phyloP scores from a whole-genome alignment of 2,113 vertebrate genomes.

The Oxyruncus cristatus region DNA sequence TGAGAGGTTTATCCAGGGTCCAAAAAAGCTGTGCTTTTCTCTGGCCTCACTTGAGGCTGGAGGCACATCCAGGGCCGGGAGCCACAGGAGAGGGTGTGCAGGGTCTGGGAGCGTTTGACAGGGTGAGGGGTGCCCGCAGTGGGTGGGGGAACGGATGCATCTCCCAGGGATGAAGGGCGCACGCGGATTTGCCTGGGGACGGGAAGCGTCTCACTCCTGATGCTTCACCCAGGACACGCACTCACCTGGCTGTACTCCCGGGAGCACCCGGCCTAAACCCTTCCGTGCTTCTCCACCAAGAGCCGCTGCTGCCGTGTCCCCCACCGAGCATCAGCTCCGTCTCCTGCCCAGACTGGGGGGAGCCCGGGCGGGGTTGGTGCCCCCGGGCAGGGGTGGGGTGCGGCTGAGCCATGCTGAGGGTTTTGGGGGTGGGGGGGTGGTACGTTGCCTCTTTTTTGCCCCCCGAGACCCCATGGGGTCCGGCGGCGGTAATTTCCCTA shows the following conservation, averaged over 20 bases:
- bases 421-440: background rate
- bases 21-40: background rate
- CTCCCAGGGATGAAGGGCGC: fast-evolving
- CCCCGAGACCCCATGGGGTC: background rate
- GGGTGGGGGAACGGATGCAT: background rate
- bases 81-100: fast-evolving
- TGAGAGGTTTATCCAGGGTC: background rate
- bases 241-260: background rate
- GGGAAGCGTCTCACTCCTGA: background rate
- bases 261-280: background rate
- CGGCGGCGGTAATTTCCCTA: background rate
- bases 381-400: background rate
- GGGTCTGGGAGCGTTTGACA: background rate
- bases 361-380: background rate
- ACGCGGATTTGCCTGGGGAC: fast-evolving
- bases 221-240: fast-evolving
- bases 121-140: background rate
- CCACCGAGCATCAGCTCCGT: fast-evolving
- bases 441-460: background rate
- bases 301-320: background rate
- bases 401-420: background rate
- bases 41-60: background rate
- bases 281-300: background rate
- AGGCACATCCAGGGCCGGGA: background rate
- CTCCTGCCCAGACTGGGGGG: background rate